Percentiles rank a stretch among this genome's conserved stretches.
Evolutionary conservation across 2,888 invertebrate genomes (phyloP).

Genomic region (Agriopis marginaria): DNA sequence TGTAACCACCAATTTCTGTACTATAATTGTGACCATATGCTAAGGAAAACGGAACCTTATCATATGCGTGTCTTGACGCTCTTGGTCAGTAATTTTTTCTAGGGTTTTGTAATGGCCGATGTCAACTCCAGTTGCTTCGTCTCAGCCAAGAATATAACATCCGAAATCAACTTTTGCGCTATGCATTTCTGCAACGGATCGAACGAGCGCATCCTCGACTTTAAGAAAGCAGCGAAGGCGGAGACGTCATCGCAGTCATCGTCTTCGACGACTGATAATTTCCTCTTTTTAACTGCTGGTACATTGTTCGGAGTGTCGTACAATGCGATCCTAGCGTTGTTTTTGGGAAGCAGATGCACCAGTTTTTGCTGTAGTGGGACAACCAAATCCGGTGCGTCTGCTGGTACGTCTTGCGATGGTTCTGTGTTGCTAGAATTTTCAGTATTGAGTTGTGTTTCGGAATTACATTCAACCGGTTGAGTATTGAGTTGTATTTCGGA

Average conservation of each 20-base stretch:
- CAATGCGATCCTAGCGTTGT: background rate
- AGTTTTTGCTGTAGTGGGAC: too few relatives aligned
- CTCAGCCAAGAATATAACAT: conserved; percentile 38
- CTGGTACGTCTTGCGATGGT: background rate
- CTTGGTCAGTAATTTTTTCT: background rate
- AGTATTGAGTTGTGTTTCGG: background rate
- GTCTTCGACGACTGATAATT: background rate
- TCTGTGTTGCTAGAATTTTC: conserved; percentile 8
- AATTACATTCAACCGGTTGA: too few relatives aligned
- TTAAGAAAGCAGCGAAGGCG: conserved; percentile 31
- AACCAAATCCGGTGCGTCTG: too few relatives aligned
- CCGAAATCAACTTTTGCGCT: conserved; percentile 38
- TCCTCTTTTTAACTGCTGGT: background rate
- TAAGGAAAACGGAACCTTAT: too few relatives aligned
- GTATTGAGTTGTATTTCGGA: too few relatives aligned
- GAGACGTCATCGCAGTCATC: conserved; percentile 24
- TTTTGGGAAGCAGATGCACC: too few relatives aligned
- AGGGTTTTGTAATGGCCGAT: conserved; percentile 5
- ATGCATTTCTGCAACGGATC: conserved; percentile 30
- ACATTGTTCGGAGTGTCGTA: background rate
- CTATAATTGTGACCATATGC: too few relatives aligned
- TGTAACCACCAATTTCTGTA: too few relatives aligned
- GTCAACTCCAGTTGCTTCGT: conserved; percentile 25
- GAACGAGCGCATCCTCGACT: conserved; percentile 26
- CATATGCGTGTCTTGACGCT: too few relatives aligned